Conservation (phyloP, 2,797 vertebrate genomes). For the Galagoides demidoff region DNA sequence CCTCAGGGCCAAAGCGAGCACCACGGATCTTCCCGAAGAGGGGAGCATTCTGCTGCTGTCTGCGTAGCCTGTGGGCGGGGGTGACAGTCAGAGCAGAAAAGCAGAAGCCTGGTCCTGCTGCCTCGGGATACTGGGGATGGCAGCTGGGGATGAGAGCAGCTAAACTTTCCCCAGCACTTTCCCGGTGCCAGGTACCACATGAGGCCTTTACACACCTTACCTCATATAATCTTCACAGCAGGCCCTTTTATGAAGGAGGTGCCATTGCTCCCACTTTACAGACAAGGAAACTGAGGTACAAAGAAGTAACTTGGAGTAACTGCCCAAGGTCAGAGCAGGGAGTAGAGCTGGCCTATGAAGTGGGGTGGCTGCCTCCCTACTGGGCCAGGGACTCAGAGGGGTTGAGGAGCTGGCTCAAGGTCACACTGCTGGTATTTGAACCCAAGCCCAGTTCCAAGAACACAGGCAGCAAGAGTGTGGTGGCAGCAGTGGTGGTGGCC, state of each 20-base stretch:
- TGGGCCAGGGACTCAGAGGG: background rate
- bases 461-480: background rate
- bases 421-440: background rate
- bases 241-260: background rate
- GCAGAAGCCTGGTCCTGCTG: background rate
- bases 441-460: background rate
- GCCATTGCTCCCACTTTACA: background rate
- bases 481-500: background rate
- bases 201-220: background rate
- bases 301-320: background rate
- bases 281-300: background rate
- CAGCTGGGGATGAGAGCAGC: background rate
- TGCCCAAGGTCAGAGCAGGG: background rate
- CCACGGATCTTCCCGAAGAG: constrained; percentile 94
- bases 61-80: constrained; percentile 89
- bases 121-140: too few species aligned
- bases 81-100: background rate
- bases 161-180: background rate
- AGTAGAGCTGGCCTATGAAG: background rate
- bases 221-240: background rate
- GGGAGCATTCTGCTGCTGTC: constrained; percentile 94
- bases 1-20: constrained; percentile 91
- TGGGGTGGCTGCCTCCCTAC: background rate
- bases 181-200: background rate
- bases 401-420: background rate